Evolutionary conservation across 2,797 vertebrate species (phyloP).

Genomic region (Aselliscus stoliczkanus): DNA sequence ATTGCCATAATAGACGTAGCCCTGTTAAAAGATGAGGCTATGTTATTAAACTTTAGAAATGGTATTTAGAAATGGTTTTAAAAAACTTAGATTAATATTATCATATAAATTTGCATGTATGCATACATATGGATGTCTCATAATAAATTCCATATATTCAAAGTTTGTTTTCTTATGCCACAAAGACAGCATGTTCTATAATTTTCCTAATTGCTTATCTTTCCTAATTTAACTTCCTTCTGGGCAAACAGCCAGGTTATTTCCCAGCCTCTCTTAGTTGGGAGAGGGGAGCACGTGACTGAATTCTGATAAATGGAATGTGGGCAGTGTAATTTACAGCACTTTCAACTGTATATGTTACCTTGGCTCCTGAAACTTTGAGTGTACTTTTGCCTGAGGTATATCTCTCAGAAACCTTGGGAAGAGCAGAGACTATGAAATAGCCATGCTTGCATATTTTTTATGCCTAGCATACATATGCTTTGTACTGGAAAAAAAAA

Average conservation of each 20-base stretch:
- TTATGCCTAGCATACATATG: not conserved
- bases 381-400: not conserved
- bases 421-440: not conserved
- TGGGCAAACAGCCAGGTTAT: not conserved
- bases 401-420: not conserved
- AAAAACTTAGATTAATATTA: not conserved
- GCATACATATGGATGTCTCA: not conserved
- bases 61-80: too few relatives aligned
- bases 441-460: not conserved
- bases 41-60: not conserved
- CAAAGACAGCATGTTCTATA: not conserved
- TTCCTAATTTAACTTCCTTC: not conserved
- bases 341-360: not conserved
- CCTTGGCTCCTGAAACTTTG: not conserved
- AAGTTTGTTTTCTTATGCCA: not conserved
- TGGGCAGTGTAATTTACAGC: not conserved
- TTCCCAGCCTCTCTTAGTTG: not conserved
- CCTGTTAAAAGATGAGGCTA: not conserved
- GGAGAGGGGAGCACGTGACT: not conserved
- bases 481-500: not conserved
- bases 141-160: not conserved
- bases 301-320: not conserved
- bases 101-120: not conserved
- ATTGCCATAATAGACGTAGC: not conserved
- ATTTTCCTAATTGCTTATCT: not conserved